A percentile compares a stretch with the other conserved stretches of the same genome.
phyloP scores from a whole-genome alignment of 2,113 vertebrate genomes.

The human region GRCh38 chr9:110030501-110031000 shows the following conservation, averaged over 20 bases:
- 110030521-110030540: not conserved
- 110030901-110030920: not conserved
- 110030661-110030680: not conserved
- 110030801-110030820: not conserved
- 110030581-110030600: not conserved
- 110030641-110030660: not conserved
- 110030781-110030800: not conserved
- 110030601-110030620: not conserved
- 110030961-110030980: not conserved
- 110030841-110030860: not conserved
- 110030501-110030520: not conserved
- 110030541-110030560: not conserved
- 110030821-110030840: not conserved
- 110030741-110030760: not conserved
- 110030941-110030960: not conserved
- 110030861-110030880: no score
- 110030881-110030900: not conserved
- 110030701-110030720: not conserved
- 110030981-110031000: not conserved
- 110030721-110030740: not conserved
- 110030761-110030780: not conserved
- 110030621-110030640: not conserved
- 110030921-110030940: not conserved
- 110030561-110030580: not conserved
- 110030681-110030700: not conserved